These are phyloP conservation scores for Venustoraphidia nigricollis DNA, from an alignment of 2,888 invertebrate genomes.

Conservation along the genomic window DNA sequence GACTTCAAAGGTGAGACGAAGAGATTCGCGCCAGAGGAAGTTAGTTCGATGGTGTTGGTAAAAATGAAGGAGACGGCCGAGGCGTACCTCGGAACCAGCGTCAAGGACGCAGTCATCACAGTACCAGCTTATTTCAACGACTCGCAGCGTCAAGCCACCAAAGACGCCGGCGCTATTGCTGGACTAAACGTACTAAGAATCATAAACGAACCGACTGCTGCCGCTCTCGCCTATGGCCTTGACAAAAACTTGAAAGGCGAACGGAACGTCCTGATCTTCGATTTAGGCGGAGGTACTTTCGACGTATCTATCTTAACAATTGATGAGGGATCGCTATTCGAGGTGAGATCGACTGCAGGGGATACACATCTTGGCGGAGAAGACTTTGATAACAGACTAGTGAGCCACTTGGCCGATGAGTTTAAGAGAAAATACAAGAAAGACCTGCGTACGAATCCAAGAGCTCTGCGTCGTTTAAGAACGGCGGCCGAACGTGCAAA, in stretches of 20 bases:
- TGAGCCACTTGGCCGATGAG: slow-evolving; percentile 51
- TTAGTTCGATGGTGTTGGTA: slow-evolving; percentile 49
- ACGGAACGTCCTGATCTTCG: slow-evolving; percentile 34
- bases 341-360: slow-evolving; percentile 36
- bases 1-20: slow-evolving; percentile 47
- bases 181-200: slow-evolving; percentile 50
- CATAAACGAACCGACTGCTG: slow-evolving; percentile 46
- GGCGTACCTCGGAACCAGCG: slow-evolving; percentile 46
- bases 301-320: slow-evolving; percentile 54
- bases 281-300: slow-evolving; percentile 42
- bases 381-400: slow-evolving; percentile 42
- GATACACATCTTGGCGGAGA: slow-evolving; percentile 33
- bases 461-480: slow-evolving; percentile 51
- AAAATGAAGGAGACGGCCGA: slow-evolving; percentile 52
- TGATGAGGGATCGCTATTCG: slow-evolving; percentile 39
- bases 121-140: slow-evolving; percentile 67
- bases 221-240: slow-evolving; percentile 39
- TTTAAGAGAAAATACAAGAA: slow-evolving; percentile 57
- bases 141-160: slow-evolving; percentile 49
- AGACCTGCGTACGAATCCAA: slow-evolving; percentile 46
- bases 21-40: slow-evolving; percentile 50
- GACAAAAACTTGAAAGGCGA: slow-evolving; percentile 27
- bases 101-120: slow-evolving; percentile 61
- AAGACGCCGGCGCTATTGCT: slow-evolving; percentile 51
- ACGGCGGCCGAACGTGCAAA: slow-evolving; percentile 68